Conservation (phyloP, 2,113 vertebrate species). For the Turdus rufiventris region DNA sequence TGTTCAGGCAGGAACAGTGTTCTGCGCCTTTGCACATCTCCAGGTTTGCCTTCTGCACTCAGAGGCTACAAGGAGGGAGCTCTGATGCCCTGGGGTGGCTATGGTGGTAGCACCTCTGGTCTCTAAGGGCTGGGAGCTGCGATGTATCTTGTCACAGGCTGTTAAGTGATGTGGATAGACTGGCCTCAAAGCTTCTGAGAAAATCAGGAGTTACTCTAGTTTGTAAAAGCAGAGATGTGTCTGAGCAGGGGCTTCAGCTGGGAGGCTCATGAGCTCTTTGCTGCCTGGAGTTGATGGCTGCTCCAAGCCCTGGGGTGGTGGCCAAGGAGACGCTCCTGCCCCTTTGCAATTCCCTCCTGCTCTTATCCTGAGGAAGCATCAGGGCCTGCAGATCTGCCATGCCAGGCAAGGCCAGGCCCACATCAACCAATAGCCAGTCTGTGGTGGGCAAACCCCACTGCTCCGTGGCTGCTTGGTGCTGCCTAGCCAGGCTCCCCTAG, state of each 20-base stretch:
- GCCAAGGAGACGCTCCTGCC: background rate
- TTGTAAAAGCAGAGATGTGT: background rate
- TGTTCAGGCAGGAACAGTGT: background rate
- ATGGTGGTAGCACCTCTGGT: rapidly evolving
- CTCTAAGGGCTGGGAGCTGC: background rate
- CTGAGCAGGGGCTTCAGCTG: background rate
- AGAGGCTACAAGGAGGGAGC: background rate
- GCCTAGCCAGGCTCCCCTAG: background rate
- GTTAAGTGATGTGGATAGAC: background rate
- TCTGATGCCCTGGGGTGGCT: background rate
- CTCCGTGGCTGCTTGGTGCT: rapidly evolving
- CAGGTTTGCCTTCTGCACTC: background rate
- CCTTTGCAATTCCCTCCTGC: background rate
- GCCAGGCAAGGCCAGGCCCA: background rate
- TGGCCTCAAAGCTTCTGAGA: background rate
- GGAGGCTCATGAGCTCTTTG: background rate
- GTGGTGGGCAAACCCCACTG: rapidly evolving
- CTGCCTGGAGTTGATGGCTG: background rate
- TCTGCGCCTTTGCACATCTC: rapidly evolving
- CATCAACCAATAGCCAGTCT: rapidly evolving
- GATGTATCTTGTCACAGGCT: rapidly evolving
- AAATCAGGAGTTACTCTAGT: background rate
- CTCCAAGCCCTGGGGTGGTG: background rate
- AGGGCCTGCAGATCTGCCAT: background rate
- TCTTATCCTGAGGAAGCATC: background rate